Base-by-base conservation (phyloP, 2,797 vertebrate genomes). In the Hippoglossus hippoglossus region DNA sequence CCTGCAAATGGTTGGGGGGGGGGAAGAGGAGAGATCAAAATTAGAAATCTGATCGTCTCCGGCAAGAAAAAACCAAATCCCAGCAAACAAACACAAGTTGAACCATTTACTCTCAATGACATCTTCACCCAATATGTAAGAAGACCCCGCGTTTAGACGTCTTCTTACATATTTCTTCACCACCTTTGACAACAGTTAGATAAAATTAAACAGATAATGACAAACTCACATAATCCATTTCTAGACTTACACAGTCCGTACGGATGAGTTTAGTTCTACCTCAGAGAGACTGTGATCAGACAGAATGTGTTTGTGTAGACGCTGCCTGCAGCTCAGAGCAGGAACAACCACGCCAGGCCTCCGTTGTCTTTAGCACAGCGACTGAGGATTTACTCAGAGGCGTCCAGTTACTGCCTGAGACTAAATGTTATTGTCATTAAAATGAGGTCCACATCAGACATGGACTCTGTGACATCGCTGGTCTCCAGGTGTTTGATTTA, bases 111-210 rank as follows among this genome's bases (percentile, higher is more conserved):
- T 85, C 86, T 75, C 67, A 75, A 89, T 69, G 80, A 91, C 82
- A 67, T 62, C 77, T 82, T 89, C 72, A 91, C 87, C 77, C 85
- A 80, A 91, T 90, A 93, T 93, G 89, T 93, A 93, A 90, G 86
- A 86, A 73, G 89, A 91, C 84, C 16, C 57, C 2, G n/a, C 46
- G 6, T 60, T 61, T 19, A 54, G 36, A 86, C 44, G 64, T 82
- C 80, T 86, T 88, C 86, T 92, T 91, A 91, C 90, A 93, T 91
- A 92, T 89, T 85, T 89, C 87, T 88, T 91, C 91, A 91, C 88
- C 90, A 92, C 91, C 87, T 87, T 31, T 74, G 68, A 90, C 81
- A 74, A 83, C 86, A 87, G 69, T 85, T 39, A 64, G 67, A 81
- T 83, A 64, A 71, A 82, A 56, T 69, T 56, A 67, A 75, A 87